Evolutionary conservation across 37 sponge, comb jelly and placozoan genomes (phyloP).

Genomic region (Chondrilla cf. caribensis): DNA sequence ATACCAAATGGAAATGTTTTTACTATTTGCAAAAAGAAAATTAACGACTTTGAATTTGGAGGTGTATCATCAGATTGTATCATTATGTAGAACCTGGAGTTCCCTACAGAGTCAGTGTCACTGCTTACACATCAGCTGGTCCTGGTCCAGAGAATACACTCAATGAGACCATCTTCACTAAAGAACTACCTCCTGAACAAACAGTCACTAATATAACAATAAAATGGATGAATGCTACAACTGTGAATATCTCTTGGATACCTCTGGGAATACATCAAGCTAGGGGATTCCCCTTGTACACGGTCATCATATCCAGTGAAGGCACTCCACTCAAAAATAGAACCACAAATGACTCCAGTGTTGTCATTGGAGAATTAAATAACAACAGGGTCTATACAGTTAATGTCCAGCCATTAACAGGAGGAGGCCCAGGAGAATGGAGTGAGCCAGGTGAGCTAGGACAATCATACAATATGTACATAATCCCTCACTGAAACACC

Average conservation of each 20-base stretch:
- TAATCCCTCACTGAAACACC: no score
- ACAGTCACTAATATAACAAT: neutral
- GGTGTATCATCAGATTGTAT: no score
- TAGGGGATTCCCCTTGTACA: constrained; percentile 7
- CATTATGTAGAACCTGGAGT: neutral
- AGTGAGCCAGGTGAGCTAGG: no score
- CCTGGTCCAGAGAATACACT: neutral
- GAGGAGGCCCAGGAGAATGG: neutral
- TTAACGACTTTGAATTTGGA: no score
- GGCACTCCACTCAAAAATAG: neutral
- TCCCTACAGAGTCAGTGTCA: neutral
- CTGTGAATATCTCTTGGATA: neutral
- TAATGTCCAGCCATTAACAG: neutral
- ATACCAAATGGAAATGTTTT: no score
- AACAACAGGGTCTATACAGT: neutral
- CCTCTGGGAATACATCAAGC: neutral
- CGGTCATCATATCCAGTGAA: neutral
- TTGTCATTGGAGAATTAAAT: neutral
- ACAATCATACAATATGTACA: no score
- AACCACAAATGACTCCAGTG: neutral
- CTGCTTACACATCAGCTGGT: neutral
- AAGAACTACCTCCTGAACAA: neutral
- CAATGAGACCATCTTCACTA: neutral
- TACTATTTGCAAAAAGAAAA: no score
- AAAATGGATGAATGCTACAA: neutral